Percentiles rank a stretch among this genome's conserved stretches.
Evolutionary conservation across 2,797 vertebrate species (phyloP).

Genomic region (Scleropages formosus): DNA sequence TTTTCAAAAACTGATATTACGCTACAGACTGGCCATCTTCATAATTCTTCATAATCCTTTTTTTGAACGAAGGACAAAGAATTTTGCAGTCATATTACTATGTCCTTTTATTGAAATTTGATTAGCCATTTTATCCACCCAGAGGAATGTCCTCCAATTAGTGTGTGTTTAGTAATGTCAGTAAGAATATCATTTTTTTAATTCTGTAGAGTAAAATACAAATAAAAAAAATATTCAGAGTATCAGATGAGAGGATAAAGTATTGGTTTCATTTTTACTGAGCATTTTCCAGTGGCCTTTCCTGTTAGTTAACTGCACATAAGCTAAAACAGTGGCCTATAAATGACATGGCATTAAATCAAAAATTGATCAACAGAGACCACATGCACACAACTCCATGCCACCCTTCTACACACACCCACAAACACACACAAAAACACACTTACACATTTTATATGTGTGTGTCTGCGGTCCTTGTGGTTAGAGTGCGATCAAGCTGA

Average conservation of each 20-base stretch:
- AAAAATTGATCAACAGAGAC: slow-evolving; percentile 71
- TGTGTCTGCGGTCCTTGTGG: slow-evolving; percentile 60
- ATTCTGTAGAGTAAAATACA: neutral
- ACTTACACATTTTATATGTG: slow-evolving; percentile 61
- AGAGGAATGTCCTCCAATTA: neutral
- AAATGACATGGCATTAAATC: slow-evolving; percentile 60
- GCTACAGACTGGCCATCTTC: neutral
- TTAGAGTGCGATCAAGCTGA: slow-evolving; percentile 71
- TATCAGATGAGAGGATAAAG: neutral
- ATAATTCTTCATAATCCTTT: neutral
- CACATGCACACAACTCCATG: slow-evolving; percentile 46
- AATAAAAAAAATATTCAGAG: slow-evolving; percentile 1
- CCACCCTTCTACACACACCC: slow-evolving; percentile 53
- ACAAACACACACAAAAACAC: slow-evolving; percentile 40
- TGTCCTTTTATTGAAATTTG: slow-evolving; percentile 16
- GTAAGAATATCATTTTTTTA: neutral
- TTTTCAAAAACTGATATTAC: neutral
- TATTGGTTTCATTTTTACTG: neutral
- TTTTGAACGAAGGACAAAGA: neutral
- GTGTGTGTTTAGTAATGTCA: neutral
- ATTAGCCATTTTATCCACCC: neutral
- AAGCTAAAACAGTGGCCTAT: slow-evolving; percentile 40
- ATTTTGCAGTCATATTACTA: neutral
- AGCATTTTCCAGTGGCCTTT: slow-evolving; percentile 41
- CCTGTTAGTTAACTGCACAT: slow-evolving; percentile 30